Base-by-base conservation (phyloP, 2,113 vertebrate species). In the Alectura lathami region DNA sequence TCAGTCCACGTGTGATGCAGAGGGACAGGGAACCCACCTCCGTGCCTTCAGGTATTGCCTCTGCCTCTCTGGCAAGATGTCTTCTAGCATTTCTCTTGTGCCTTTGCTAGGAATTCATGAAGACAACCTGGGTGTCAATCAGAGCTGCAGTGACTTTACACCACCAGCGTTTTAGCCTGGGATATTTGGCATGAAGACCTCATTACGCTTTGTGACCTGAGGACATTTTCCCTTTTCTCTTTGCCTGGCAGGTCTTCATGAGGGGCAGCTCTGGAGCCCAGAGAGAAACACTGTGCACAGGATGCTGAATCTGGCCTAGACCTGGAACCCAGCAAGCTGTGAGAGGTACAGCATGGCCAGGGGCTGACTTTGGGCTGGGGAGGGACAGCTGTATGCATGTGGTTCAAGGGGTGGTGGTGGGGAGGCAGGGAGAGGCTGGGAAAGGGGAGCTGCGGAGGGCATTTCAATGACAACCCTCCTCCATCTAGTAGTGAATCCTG, bases 201-300 rank as follows among this genome's bases (percentile, higher is more conserved):
- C 9, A 2, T 36, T 40, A 29, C 66, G 62, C 48, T 34, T 43
- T 45, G 51, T 72, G 72, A 64, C n/a, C 73, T 74, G 47, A 89
- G 24, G 27, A 74, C 23, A 5, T 64, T 54, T 89, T 54, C 15
- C 43, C 59, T 79, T 77, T 67, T 45, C 62, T 90, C 30, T 96
- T 78, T 85, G 78, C 78, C 83, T 23, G 1, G 1, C 91, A 96
- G 96, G 50, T 95, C 95, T 97, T 94, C 84, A 95, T 93, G 94
- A 96, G n/a, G 76, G 92, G 57, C 88, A 62, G 80, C 43, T 75
- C 88, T 83, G 93, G 93, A 96, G 76, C 76, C 83, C 88, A 18
- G 86, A 72, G 68, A 53, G 77, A 87, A 67, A 10, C 56, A 10
- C 16, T 9, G 88, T 30, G 45, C 87, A 51, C 47, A 47, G 86